Evolutionary conservation across 1,140 invertebrate species (phyloP).

Genomic region (Trichonephila inaurata): DNA sequence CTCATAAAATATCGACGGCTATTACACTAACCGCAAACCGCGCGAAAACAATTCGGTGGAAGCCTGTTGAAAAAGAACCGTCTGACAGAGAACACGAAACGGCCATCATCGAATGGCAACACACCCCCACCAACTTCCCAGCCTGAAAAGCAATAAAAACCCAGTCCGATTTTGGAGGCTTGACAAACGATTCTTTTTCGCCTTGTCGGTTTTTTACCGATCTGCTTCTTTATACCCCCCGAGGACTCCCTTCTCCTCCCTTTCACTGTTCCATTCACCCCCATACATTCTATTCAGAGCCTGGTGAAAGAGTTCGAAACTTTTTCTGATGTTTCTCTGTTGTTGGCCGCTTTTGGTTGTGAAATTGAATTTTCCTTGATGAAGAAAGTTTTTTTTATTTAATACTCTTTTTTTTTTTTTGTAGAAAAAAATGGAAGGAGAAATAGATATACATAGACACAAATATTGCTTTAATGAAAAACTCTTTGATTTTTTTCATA

Average conservation of each 20-base stretch:
- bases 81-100: conserved; percentile 72
- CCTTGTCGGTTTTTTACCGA: conserved; percentile 14
- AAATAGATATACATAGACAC: no score
- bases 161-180: conserved; percentile 44
- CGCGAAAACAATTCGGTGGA: conserved; percentile 60
- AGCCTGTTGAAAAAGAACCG: conserved; percentile 59
- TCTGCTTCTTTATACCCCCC: background rate
- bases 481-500: no score
- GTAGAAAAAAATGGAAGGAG: background rate
- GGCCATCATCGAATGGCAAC: conserved; percentile 55
- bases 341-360: background rate
- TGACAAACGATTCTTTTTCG: conserved; percentile 65
- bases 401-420: background rate
- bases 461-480: no score
- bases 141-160: conserved; percentile 66
- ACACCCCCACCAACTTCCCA: background rate
- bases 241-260: background rate
- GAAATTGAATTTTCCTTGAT: conserved; percentile 21
- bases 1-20: conserved; percentile 59
- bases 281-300: no score
- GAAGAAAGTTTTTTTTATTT: background rate
- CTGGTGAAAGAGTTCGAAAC: background rate
- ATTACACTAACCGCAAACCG: conserved; percentile 72
- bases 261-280: conserved; percentile 1
- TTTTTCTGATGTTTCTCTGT: conserved; percentile 10